Evolutionary conservation across 1,140 invertebrate species (phyloP).

Genomic region (Batillaria attramentaria): DNA sequence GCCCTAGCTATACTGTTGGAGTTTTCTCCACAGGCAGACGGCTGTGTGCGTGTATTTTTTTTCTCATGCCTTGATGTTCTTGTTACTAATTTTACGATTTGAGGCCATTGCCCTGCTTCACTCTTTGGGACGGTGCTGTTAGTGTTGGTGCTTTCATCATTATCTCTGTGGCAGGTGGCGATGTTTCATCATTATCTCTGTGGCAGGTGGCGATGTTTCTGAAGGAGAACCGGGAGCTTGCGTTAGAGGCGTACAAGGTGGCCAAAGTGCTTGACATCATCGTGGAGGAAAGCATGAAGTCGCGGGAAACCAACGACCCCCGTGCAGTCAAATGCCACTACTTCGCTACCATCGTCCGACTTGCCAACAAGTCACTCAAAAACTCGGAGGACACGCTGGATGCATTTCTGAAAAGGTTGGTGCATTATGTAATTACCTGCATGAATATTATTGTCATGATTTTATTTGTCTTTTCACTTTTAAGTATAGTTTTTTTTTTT

Average conservation of each 20-base stretch:
- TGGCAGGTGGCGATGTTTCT: constrained; percentile 83
- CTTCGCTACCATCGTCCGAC: constrained; percentile 80
- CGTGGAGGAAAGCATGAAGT: constrained; percentile 89
- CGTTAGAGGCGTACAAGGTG: constrained; percentile 84
- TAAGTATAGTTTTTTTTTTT: not conserved
- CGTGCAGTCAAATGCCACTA: constrained; percentile 94
- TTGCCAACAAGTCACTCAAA: constrained; percentile 52
- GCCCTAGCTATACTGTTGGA: too few relatives aligned
- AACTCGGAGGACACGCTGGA: constrained; percentile 46
- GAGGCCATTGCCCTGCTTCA: not conserved
- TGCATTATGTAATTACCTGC: not conserved
- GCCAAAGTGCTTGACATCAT: constrained; percentile 87
- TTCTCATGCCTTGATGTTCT: too few relatives aligned
- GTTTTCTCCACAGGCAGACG: too few relatives aligned
- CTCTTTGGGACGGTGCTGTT: not conserved
- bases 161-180: not conserved
- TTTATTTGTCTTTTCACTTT: not conserved
- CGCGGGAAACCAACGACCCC: constrained; percentile 90
- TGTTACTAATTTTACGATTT: not conserved
- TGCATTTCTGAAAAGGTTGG: constrained; percentile 61
- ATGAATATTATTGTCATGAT: not conserved
- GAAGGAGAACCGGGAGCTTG: constrained; percentile 80
- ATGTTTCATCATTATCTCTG: not conserved
- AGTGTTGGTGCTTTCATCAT: too few relatives aligned
- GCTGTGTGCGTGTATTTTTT: too few relatives aligned